Conservation (phyloP, 2,888 invertebrate genomes). For the Eupithecia vulgata region DNA sequence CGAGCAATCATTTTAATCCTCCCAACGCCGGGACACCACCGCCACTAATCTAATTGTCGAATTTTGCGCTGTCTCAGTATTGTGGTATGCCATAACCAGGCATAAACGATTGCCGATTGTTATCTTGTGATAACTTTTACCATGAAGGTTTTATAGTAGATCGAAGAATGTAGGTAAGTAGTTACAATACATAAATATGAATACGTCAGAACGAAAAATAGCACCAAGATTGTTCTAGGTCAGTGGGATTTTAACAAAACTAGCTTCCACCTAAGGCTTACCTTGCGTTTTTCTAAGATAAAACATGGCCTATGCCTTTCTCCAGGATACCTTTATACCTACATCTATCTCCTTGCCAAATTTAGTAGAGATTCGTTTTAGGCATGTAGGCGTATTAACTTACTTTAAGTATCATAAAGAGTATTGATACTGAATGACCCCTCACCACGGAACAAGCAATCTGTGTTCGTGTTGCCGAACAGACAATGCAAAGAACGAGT, state of each 20-base stretch:
- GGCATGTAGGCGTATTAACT: background rate
- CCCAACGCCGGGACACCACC: constrained; percentile 23
- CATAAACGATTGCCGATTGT: background rate
- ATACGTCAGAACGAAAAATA: no score
- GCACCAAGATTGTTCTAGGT: no score
- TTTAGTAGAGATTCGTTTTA: background rate
- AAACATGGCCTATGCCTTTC: no score
- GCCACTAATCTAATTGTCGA: constrained; percentile 30
- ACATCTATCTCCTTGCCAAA: background rate
- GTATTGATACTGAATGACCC: background rate
- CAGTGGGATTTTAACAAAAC: no score
- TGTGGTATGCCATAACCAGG: no score
- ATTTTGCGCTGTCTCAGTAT: constrained; percentile 27
- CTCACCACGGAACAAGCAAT: background rate
- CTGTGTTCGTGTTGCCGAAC: background rate
- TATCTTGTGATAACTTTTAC: no score
- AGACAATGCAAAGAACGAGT: constrained; percentile 30
- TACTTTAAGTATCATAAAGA: background rate
- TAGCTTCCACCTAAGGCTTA: no score
- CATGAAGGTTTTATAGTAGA: no score
- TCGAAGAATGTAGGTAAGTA: no score
- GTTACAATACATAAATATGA: no score
- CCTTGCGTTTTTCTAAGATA: no score
- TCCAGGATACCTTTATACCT: no score
- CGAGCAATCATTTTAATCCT: constrained; percentile 24